A percentile compares a stretch with the other conserved stretches of the same genome.
These are phyloP conservation scores for Synergus laeviventris DNA, from an alignment of 2,888 invertebrate genomes.

Conservation along the genomic window DNA sequence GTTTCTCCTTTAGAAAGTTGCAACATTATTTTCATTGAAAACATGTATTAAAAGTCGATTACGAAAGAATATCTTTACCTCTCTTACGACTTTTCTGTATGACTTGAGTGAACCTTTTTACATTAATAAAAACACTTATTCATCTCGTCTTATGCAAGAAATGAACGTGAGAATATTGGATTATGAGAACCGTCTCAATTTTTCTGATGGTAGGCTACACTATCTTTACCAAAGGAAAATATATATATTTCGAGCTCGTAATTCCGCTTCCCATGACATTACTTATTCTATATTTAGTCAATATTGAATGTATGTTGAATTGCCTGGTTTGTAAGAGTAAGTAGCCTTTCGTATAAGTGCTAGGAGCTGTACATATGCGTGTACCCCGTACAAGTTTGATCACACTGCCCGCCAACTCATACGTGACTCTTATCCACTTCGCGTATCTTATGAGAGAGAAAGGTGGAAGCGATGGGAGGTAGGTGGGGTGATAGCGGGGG, in stretches of 20 bases:
- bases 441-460: conserved; percentile 57
- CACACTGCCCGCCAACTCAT: conserved; percentile 12
- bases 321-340: conserved; percentile 25
- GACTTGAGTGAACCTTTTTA: conserved; percentile 1
- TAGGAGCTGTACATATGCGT: conserved; percentile 36
- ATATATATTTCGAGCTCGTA: background rate
- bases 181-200: background rate
- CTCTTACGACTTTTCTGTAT: background rate
- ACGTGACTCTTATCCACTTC: conserved; percentile 56
- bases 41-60: conserved; percentile 13
- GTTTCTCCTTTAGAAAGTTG: conserved; percentile 37
- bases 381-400: conserved; percentile 19
- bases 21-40: conserved; percentile 31
- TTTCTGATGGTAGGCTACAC: background rate
- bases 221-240: conserved; percentile 4
- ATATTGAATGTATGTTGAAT: conserved; percentile 41
- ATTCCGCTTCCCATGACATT: conserved; percentile 41
- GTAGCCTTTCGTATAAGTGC: background rate
- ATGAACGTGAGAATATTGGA: background rate
- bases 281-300: conserved; percentile 56
- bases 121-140: background rate
- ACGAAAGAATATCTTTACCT: conserved; percentile 16
- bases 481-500: conserved; percentile 53
- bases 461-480: conserved; percentile 52
- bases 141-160: background rate